phyloP scores from a whole-genome alignment of 2,797 vertebrate species.

The Enteromius thamalakanensis region DNA sequence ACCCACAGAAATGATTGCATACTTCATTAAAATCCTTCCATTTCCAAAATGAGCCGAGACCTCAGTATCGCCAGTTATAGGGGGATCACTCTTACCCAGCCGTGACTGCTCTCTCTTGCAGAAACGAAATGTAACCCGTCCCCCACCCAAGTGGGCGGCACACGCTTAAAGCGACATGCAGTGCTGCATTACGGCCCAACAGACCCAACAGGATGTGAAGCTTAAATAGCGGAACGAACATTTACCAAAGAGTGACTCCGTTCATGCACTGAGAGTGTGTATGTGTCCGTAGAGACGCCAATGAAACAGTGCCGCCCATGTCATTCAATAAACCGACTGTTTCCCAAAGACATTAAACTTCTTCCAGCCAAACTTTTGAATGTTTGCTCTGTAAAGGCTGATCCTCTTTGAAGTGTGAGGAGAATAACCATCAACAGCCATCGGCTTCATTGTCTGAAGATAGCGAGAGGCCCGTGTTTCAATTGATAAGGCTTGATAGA shows the following conservation, averaged over 20 bases:
- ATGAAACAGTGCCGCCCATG: slow-evolving; percentile 23
- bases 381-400: slow-evolving; percentile 11
- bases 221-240: slow-evolving; percentile 46
- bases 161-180: slow-evolving; percentile 34
- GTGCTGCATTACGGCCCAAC: slow-evolving; percentile 42
- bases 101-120: slow-evolving; percentile 14
- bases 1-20: slow-evolving; percentile 71
- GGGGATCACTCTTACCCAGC: slow-evolving; percentile 20
- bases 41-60: slow-evolving; percentile 49
- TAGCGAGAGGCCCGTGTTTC: slow-evolving; percentile 67
- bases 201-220: slow-evolving; percentile 38
- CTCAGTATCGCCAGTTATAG: slow-evolving; percentile 32
- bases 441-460: slow-evolving; percentile 61
- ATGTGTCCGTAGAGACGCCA: slow-evolving; percentile 19
- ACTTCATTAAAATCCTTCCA: slow-evolving; percentile 64
- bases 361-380: slow-evolving; percentile 13
- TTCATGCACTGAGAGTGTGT: slow-evolving; percentile 23
- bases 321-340: slow-evolving; percentile 32
- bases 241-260: slow-evolving; percentile 29
- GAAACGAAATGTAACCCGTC: slow-evolving; percentile 34
- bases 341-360: slow-evolving; percentile 25
- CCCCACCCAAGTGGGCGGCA: slow-evolving; percentile 30
- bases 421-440: slow-evolving; percentile 63
- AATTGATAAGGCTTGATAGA: slow-evolving; percentile 75
- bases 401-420: slow-evolving; percentile 50